Conservation (phyloP, 2,113 vertebrate genomes). For the Galemys pyrenaicus region DNA sequence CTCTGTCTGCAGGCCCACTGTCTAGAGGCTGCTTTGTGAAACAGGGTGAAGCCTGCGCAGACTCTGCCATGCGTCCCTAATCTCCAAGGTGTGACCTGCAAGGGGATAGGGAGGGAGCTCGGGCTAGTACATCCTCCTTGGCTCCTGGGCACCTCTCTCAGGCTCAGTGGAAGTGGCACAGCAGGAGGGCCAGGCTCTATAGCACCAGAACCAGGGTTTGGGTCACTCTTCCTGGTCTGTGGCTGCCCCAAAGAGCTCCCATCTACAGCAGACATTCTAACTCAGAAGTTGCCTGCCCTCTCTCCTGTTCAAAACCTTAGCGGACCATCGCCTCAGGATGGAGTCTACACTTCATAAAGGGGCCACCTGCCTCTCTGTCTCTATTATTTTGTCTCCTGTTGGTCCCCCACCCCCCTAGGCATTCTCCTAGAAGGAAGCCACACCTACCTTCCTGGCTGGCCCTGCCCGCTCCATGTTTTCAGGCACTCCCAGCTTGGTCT, state of each 20-base stretch:
- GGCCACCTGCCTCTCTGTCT: background rate
- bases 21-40: background rate
- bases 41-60: too few relatives aligned
- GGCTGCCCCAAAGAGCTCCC: background rate
- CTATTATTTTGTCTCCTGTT: too few relatives aligned
- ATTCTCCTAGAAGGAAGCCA: background rate
- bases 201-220: background rate
- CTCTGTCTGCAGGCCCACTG: background rate
- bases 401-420: too few relatives aligned
- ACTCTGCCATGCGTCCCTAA: background rate
- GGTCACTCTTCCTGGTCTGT: background rate
- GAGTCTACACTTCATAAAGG: background rate
- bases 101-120: background rate
- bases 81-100: background rate
- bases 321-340: background rate
- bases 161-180: fast-evolving
- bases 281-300: background rate
- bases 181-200: background rate
- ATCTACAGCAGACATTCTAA: background rate
- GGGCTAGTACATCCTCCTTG: background rate
- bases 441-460: background rate
- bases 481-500: fast-evolving
- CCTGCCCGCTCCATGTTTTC: background rate
- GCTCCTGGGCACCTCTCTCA: background rate
- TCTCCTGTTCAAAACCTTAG: background rate